Base-by-base conservation (phyloP, 2,888 invertebrate genomes). In the Philereme vetulata region DNA sequence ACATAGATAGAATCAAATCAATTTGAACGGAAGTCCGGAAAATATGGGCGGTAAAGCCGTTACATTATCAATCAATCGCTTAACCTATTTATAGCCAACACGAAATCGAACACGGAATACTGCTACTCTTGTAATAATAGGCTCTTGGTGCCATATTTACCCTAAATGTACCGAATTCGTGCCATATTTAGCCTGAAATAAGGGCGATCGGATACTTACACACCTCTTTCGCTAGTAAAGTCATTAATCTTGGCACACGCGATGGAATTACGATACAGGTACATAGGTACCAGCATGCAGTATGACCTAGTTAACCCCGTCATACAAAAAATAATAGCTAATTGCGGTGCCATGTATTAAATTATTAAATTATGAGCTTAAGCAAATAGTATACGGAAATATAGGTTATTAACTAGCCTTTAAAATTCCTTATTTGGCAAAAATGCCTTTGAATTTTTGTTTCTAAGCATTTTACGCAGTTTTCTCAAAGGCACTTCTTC, bases 211-310 rank as follows among this genome's bases (percentile, higher is more conserved):
- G 68, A 68, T 51, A 63, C 57, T 62, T 70, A 63, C 67, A 69
- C 69, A 70, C 68, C 70, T 71, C 65, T 71, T 74, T 76, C 73
- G 67, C 73, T 69, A 68, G 68, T 66, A 62, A 60, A 70, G 60
- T 64, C 72, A 76, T 77, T 76, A 77, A 76, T 77, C 74, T 76
- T 71, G 52, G 55, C 60, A 65, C 74, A 75, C 74, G 75, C 75
- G 68, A 74, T 71, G 63, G 66, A 66, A 72, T 73, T 74, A 70
- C 72, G 66, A 71, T 75, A 68, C 71, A 65, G 57, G 57, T 54
- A 54, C 65, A 67, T 64, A 59, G 34, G 65, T 66, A 55, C 49
- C 52, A 5, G 58, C 59, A 67, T 64, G 65, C 49, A 5, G 58
- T 57, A 67, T 64, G 65, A 61, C 65, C 64, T 67, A 65, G 58